A percentile compares a stretch with the other conserved stretches of the same genome.
phyloP scores from a whole-genome alignment of 2,113 vertebrate species.

The Scalopus aquaticus region DNA sequence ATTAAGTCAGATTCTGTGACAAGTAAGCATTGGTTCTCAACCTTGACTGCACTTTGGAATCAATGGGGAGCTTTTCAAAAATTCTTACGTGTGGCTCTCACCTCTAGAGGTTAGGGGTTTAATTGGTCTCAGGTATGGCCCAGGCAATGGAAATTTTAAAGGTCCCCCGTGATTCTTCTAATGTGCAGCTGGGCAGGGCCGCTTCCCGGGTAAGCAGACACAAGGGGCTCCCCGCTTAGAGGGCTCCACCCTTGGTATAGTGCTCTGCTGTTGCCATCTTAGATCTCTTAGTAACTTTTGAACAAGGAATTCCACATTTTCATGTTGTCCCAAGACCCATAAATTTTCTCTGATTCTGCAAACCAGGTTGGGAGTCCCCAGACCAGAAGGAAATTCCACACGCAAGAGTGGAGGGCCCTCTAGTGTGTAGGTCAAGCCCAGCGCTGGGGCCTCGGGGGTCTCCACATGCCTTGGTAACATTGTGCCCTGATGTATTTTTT shows the following conservation, averaged over 20 bases:
- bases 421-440: neutral
- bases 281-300: constrained; percentile 19
- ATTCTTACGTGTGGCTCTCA: constrained; percentile 6
- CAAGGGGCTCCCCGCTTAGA: neutral
- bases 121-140: constrained; percentile 20
- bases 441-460: neutral
- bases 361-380: neutral
- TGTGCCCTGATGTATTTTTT: neutral
- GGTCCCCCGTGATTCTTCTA: neutral
- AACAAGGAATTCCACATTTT: constrained; percentile 1
- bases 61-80: constrained; percentile 2
- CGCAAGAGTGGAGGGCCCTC: too few relatives aligned
- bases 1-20: constrained; percentile 32
- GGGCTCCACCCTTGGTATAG: neutral
- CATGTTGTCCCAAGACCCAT: neutral
- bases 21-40: constrained; percentile 14
- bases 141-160: neutral
- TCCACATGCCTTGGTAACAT: neutral
- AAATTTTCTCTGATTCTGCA: neutral
- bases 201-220: neutral
- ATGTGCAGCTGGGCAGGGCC: neutral
- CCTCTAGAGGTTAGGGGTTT: neutral
- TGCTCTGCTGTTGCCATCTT: neutral
- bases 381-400: neutral
- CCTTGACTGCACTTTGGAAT: constrained; percentile 20